Percentiles rank a stretch among this genome's conserved stretches.
Conservation (phyloP, 2,888 invertebrate genomes). For the Amphiduros pacificus region DNA sequence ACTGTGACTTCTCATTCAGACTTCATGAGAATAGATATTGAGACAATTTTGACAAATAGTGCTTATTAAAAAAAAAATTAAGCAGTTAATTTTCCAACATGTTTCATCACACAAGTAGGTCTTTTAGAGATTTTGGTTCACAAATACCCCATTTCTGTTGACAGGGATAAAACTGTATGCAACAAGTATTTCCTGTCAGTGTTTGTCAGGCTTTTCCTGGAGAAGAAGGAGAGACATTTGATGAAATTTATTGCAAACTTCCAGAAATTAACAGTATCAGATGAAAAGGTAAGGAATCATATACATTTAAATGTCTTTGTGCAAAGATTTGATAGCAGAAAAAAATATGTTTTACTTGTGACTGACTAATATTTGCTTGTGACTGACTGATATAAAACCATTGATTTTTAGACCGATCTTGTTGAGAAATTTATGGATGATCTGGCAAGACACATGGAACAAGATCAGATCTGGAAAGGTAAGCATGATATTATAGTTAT, state of each 20-base stretch:
- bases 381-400: not conserved
- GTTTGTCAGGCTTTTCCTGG: constrained; percentile 79
- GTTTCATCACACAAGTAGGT: too few species aligned
- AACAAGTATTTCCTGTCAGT: constrained; percentile 74
- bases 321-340: not conserved
- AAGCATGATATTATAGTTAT: too few species aligned
- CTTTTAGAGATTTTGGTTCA: too few species aligned
- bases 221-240: constrained; percentile 75
- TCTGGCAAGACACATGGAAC: constrained; percentile 58
- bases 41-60: too few species aligned
- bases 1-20: too few species aligned
- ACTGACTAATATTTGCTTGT: not conserved
- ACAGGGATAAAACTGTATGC: constrained; percentile 73
- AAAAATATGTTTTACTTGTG: not conserved
- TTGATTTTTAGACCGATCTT: constrained; percentile 67
- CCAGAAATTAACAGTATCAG: constrained; percentile 76
- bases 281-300: constrained; percentile 73
- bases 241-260: constrained; percentile 80
- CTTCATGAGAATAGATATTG: too few species aligned
- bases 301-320: not conserved
- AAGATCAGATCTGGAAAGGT: constrained; percentile 59
- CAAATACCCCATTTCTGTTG: constrained; percentile 34
- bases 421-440: constrained; percentile 76
- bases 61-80: too few species aligned
- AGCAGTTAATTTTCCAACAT: too few species aligned